Conservation (phyloP, 2,113 vertebrate genomes). For the Dipodomys stephensi region DNA sequence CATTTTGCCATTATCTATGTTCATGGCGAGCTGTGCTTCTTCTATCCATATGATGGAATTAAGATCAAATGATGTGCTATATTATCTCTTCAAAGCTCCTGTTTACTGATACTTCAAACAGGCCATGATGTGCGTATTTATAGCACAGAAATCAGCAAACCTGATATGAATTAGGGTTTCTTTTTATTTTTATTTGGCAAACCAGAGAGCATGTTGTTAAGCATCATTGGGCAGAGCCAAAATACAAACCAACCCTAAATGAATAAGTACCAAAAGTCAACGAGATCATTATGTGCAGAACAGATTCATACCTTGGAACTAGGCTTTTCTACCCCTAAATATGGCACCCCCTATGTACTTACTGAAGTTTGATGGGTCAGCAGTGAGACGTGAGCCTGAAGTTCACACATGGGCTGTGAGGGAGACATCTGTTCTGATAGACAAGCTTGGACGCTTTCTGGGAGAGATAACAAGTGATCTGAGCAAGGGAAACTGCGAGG, state of each 20-base stretch:
- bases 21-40: neutral
- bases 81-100: neutral
- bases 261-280: neutral
- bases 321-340: neutral
- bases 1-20: neutral
- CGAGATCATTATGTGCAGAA: neutral
- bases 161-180: neutral
- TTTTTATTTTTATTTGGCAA: neutral
- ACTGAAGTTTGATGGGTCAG: neutral
- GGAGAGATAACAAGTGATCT: neutral
- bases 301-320: neutral
- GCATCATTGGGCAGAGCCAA: neutral
- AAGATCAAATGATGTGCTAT: neutral
- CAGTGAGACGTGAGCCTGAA: neutral
- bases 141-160: neutral
- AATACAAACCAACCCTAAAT: neutral
- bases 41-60: too few relatives aligned
- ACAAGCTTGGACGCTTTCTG: neutral
- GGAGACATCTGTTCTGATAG: neutral
- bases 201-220: neutral
- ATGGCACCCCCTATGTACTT: neutral
- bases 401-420: neutral
- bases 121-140: neutral
- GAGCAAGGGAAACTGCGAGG: neutral
- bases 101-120: neutral